Evolutionary conservation across 1,140 invertebrate genomes (phyloP).

Genomic region (Drosophila subobscura): DNA sequence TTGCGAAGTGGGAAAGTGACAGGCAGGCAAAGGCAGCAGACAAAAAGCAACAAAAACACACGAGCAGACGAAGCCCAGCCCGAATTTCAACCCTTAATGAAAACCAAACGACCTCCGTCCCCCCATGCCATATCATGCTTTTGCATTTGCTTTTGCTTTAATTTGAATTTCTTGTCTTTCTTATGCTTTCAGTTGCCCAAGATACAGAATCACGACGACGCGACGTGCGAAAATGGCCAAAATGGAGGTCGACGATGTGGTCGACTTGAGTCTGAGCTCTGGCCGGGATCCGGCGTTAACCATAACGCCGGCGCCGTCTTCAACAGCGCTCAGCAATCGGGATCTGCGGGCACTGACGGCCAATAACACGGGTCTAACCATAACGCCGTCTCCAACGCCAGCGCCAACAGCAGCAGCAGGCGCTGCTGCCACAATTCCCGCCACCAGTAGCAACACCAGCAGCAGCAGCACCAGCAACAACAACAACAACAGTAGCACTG

Average conservation of each 20-base stretch:
- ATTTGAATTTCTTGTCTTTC: conserved; percentile 9
- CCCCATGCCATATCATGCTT: conserved; percentile 14
- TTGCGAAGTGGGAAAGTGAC: conserved; percentile 4
- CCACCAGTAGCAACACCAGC: conserved; percentile 23
- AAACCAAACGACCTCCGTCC: conserved; percentile 19
- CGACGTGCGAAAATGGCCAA: conserved; percentile 85
- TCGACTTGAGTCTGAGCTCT: conserved; percentile 85
- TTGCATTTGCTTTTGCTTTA: background rate
- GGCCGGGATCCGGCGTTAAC: conserved; percentile 79
- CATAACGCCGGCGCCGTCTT: conserved; percentile 67
- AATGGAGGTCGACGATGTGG: conserved; percentile 87
- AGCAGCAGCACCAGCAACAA: conserved; percentile 29
- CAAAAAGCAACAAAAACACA: conserved; percentile 25
- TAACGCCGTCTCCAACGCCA: conserved; percentile 71
- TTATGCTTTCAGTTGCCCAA: conserved; percentile 56
- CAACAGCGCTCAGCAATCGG: conserved; percentile 59
- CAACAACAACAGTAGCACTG: conserved; percentile 27
- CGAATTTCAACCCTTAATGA: conserved; percentile 38
- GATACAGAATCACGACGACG: conserved; percentile 76
- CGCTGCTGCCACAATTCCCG: conserved; percentile 17
- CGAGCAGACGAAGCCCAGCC: conserved; percentile 19
- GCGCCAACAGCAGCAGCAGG: conserved; percentile 2
- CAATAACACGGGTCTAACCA: conserved; percentile 76
- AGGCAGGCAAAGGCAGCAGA: conserved; percentile 20
- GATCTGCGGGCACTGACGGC: conserved; percentile 75